phyloP scores from a whole-genome alignment of 2,888 invertebrate species.

The Drosophila atripex region DNA sequence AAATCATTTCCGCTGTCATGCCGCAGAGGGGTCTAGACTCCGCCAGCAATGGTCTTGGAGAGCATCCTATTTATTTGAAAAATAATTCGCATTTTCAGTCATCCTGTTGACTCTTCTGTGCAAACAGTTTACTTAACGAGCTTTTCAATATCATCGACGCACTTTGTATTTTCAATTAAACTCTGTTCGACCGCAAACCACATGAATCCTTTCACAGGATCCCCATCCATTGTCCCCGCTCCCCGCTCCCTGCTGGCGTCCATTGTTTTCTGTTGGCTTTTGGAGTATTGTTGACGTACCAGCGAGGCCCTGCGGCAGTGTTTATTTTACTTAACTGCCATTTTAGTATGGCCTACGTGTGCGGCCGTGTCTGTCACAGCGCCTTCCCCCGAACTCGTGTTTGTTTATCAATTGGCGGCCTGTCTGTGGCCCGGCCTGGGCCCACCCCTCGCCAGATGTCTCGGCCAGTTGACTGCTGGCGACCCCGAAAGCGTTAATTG shows the following conservation, averaged over 20 bases:
- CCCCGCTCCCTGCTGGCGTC: not conserved
- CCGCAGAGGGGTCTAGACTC: not conserved
- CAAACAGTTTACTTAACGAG: conserved; percentile 7
- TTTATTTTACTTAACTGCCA: conserved; percentile 73
- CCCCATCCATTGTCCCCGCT: not conserved
- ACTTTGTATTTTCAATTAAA: conserved; percentile 25
- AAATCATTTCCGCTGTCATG: conserved; percentile 67
- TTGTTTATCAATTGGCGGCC: conserved; percentile 66
- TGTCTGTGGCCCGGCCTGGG: conserved; percentile 20
- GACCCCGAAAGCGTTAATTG: conserved; percentile 70
- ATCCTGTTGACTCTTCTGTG: not conserved
- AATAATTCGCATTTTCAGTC: not conserved
- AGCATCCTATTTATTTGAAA: not conserved
- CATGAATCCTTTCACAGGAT: conserved; percentile 31
- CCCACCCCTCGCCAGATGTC: conserved; percentile 6
- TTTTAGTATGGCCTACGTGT: conserved; percentile 55
- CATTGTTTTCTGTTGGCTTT: conserved; percentile 41
- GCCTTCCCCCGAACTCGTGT: conserved; percentile 52
- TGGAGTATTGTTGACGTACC: conserved; percentile 40
- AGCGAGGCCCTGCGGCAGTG: conserved; percentile 48
- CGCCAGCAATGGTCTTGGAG: not conserved
- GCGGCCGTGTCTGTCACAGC: conserved; percentile 14
- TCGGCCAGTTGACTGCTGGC: conserved; percentile 50
- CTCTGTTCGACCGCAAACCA: conserved; percentile 23
- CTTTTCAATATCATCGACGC: conserved; percentile 13